Base-by-base conservation (phyloP, 2,888 invertebrate genomes). In the Gymnosoma rotundatum region DNA sequence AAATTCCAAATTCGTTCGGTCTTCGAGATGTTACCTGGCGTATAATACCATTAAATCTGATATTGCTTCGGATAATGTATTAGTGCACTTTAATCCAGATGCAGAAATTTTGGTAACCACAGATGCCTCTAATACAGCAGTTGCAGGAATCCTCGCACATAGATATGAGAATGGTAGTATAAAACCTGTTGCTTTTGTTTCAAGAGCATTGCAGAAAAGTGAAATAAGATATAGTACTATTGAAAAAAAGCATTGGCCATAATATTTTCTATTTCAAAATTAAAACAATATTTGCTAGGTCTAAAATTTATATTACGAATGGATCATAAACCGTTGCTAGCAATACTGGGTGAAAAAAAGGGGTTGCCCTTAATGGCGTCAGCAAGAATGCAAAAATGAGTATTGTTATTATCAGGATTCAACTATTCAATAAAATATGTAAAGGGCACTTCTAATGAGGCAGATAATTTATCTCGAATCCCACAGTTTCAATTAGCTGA, bases 171-270 rank as follows among this genome's bases (percentile, higher is more conserved):
- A 20, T 48, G 58, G 21, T 14, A 48, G 14, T 16, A 10, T 85
- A 36, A 56, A 25, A 12, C 56, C 25, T 16, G 14, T 56, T 56
- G 56, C 56, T 56, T 54, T 25, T 25, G 56, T 56, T 56, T 56
- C 25, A 25, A 73, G 83, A 42, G 69, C 79, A 2, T 61, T 87
- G 20, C 50, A 80, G 3, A 83, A 78, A n/a, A 67, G 82, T 16
- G 86, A 86, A 63, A 63, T 16, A 58, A 84, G 85, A 66, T 87
- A 87, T 18, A 83, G 78, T 7, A 85, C 79, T n/a, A 18, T 86
- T 6, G 83, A 87, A 21, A 75, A 81, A 73, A 86, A 82, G 87
- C 81, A 4, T 63, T 79, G 6, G 83, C 85, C 12, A 87, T 85
- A 21, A 42, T 80, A 45, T 75, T 86, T 79, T 78, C 63, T 54